Percentiles rank a stretch among this genome's conserved stretches.
phyloP scores from a whole-genome alignment of 1,140 invertebrate species.

The Polypedilum pembai region DNA sequence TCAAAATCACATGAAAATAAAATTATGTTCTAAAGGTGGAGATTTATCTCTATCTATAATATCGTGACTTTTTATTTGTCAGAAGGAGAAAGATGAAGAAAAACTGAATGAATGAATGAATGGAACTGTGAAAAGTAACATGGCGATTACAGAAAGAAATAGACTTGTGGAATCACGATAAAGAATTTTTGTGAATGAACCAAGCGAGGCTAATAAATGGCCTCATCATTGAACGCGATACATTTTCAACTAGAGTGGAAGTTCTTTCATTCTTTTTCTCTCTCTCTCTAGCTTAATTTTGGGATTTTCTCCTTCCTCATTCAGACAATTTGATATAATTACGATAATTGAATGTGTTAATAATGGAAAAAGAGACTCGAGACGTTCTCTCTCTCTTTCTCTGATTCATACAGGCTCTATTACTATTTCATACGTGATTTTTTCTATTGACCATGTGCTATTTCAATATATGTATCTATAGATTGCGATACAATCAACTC shows the following conservation, averaged over 20 bases:
- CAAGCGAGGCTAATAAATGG: constrained; percentile 8
- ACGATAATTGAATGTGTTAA: not conserved
- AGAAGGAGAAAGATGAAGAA: not conserved
- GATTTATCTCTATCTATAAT: not conserved
- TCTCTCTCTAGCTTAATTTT: not conserved
- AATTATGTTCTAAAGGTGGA: not conserved
- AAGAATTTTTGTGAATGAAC: constrained; percentile 25
- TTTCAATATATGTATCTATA: not conserved
- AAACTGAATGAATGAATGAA: not conserved
- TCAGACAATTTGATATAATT: constrained; percentile 23
- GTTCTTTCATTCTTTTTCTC: constrained; percentile 1
- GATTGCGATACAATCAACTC: too few relatives aligned
- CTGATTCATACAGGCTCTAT: not conserved
- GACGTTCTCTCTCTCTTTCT: too few relatives aligned
- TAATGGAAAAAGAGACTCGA: not conserved
- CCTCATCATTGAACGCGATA: not conserved
- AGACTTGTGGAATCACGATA: constrained; percentile 20
- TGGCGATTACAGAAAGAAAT: not conserved
- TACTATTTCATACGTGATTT: constrained; percentile 1
- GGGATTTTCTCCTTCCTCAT: not conserved
- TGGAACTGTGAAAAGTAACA: not conserved
- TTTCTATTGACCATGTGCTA: not conserved
- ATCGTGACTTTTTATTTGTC: constrained; percentile 23
- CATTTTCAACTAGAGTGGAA: not conserved
- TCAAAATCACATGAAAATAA: not conserved